phyloP scores from a whole-genome alignment of 2,113 vertebrate genomes.

The Cololabis saira region DNA sequence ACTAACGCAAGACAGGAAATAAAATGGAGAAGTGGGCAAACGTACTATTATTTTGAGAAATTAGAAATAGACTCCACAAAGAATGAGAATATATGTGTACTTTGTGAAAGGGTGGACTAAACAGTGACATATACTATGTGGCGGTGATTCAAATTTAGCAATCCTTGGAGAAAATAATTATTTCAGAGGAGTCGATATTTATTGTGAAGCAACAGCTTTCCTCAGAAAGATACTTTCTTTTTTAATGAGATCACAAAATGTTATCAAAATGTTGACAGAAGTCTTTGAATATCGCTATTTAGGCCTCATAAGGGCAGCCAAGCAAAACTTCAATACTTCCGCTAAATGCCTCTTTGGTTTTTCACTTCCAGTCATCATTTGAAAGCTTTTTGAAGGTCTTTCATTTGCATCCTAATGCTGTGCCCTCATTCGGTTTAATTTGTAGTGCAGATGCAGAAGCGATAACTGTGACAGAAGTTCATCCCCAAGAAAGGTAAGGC shows the following conservation, averaged over 20 bases:
- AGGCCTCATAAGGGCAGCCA: conserved; percentile 74
- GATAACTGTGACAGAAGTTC: conserved; percentile 69
- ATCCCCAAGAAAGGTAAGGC: conserved; percentile 52
- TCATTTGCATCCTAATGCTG: conserved; percentile 80
- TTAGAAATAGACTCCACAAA: conserved; percentile 21
- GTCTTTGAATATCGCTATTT: conserved; percentile 58
- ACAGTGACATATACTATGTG: conserved; percentile 7
- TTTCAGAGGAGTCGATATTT: conserved; percentile 73
- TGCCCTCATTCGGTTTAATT: conserved; percentile 79
- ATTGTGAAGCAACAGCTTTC: conserved; percentile 55
- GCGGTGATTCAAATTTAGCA: conserved; percentile 61
- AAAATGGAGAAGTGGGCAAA: conserved; percentile 41
- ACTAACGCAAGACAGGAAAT: conserved; percentile 41
- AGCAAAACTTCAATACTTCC: conserved; percentile 76
- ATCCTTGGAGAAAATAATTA: conserved; percentile 55
- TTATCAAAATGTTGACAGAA: conserved; percentile 75
- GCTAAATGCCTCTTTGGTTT: conserved; percentile 66
- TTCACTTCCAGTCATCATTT: conserved; percentile 64
- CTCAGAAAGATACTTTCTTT: conserved; percentile 52
- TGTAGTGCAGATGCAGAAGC: conserved; percentile 67
- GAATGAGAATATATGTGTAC: conserved; percentile 25
- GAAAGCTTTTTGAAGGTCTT: conserved; percentile 72
- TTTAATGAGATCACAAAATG: conserved; percentile 72
- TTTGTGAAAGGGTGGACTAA: background rate
- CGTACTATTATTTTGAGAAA: conserved; percentile 32